These are phyloP conservation scores for Antechinus stuartii DNA, from an alignment of 2,113 vertebrate species.

Conservation along the genomic window DNA sequence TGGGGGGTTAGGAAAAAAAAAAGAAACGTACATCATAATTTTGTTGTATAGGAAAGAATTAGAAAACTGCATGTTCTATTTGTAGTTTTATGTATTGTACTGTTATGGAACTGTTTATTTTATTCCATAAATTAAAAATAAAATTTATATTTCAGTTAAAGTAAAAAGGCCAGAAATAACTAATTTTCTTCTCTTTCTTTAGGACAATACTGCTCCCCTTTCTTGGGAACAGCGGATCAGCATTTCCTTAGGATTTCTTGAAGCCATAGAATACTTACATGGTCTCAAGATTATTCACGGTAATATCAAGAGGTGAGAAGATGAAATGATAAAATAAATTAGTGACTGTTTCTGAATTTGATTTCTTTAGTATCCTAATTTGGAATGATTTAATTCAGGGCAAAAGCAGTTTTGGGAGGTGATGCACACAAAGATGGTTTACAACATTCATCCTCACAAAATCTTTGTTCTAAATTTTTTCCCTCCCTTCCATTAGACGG, in stretches of 20 bases:
- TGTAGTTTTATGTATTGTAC: too few species aligned
- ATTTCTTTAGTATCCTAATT: neutral
- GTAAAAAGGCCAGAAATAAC: neutral
- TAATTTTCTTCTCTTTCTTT: conserved; percentile 14
- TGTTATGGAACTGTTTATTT: too few species aligned
- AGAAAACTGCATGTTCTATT: too few species aligned
- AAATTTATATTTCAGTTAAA: too few species aligned
- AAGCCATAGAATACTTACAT: conserved; percentile 83
- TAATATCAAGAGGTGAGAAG: conserved; percentile 86
- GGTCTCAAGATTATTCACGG: conserved; percentile 83
- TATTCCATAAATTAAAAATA: too few species aligned
- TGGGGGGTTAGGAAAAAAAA: too few species aligned
- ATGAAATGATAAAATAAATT: neutral
- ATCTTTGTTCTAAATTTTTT: too few species aligned
- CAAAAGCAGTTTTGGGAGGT: neutral
- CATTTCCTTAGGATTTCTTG: conserved; percentile 81
- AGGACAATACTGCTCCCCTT: conserved; percentile 77
- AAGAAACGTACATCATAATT: too few species aligned
- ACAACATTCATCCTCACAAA: too few species aligned
- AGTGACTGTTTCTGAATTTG: fast-evolving
- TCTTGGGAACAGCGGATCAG: conserved; percentile 80
- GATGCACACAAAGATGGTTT: neutral
- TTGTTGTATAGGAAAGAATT: too few species aligned
- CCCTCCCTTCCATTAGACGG: too few species aligned
- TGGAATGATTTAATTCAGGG: neutral